Percentiles rank a stretch among this genome's conserved stretches.
These are phyloP conservation scores for Rhagoletis pomonella DNA, from an alignment of 1,140 invertebrate genomes.

Conservation along the genomic window DNA sequence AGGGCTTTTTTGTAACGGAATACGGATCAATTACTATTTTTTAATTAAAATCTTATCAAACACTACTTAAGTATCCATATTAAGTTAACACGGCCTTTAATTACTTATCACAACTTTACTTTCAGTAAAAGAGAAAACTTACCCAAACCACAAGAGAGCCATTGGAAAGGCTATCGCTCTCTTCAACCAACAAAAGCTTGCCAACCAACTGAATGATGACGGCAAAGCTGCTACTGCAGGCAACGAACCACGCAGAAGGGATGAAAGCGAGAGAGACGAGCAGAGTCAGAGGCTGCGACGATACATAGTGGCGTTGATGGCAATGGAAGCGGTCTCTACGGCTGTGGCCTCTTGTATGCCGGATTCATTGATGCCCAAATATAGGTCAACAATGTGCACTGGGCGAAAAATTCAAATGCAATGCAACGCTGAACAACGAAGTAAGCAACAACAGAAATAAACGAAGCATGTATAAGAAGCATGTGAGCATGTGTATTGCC, in stretches of 20 bases:
- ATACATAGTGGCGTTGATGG: not conserved
- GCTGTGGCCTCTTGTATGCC: conserved; percentile 41
- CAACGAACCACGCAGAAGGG: not conserved
- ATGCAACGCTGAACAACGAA: conserved; percentile 26
- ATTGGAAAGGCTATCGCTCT: not conserved
- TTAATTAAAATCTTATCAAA: too few relatives aligned
- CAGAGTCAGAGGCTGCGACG: not conserved
- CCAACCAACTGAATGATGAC: not conserved
- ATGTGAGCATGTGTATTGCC: not conserved
- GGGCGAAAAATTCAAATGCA: conserved; percentile 57
- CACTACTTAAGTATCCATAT: too few relatives aligned
- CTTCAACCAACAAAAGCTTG: conserved; percentile 6
- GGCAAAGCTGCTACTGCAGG: conserved; percentile 9
- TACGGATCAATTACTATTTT: too few relatives aligned
- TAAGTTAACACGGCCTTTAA: not conserved
- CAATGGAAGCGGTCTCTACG: conserved; percentile 45
- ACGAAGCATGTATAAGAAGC: conserved; percentile 60
- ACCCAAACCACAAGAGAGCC: not conserved
- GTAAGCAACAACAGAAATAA: conserved; percentile 57
- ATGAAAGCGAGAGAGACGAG: not conserved
- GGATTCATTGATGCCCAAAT: conserved; percentile 73
- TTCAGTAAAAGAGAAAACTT: not conserved
- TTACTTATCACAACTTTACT: conserved; percentile 1
- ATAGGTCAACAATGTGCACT: conserved; percentile 71
- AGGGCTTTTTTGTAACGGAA: too few relatives aligned